Percentiles rank a stretch among this genome's conserved stretches.
These are phyloP conservation scores for Eurytoma adleriae DNA, from an alignment of 2,888 invertebrate species.

Conservation along the genomic window DNA sequence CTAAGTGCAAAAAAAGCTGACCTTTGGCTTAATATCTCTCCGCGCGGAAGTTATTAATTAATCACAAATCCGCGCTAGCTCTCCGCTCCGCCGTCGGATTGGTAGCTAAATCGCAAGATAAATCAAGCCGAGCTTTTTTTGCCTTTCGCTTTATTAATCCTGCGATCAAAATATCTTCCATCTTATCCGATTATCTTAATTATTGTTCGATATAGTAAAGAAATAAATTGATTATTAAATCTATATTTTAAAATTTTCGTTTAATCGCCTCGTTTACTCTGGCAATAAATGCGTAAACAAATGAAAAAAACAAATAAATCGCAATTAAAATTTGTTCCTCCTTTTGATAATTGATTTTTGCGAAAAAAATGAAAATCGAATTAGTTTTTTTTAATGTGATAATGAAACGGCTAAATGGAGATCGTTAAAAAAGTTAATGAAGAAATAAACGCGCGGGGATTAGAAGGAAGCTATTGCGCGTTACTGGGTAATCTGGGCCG, in stretches of 20 bases:
- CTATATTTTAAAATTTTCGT: background rate
- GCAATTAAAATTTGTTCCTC: too few relatives aligned
- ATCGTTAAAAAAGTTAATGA: slow-evolving; percentile 39
- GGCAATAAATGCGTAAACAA: too few relatives aligned
- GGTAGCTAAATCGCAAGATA: slow-evolving; percentile 6
- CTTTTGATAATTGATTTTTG: too few relatives aligned
- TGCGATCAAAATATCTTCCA: background rate
- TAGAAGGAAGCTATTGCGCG: slow-evolving; percentile 13
- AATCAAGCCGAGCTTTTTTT: slow-evolving; percentile 3
- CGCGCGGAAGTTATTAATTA: slow-evolving; percentile 25
- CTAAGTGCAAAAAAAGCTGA: background rate
- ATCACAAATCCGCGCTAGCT: slow-evolving; percentile 14
- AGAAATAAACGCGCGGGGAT: slow-evolving; percentile 18
- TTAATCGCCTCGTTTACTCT: too few relatives aligned
- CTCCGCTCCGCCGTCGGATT: background rate
- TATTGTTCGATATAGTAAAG: background rate
- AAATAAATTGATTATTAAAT: background rate
- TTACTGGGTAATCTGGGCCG: slow-evolving; percentile 25
- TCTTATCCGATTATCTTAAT: background rate
- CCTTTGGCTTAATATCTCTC: slow-evolving; percentile 8
- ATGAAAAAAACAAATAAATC: too few relatives aligned
- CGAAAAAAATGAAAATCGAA: background rate
- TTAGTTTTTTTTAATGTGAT: too few relatives aligned
- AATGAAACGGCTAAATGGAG: background rate
- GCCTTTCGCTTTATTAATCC: background rate